Evolutionary conservation across 2,797 vertebrate species (phyloP).

Genomic region (Distichodus sexfasciatus): DNA sequence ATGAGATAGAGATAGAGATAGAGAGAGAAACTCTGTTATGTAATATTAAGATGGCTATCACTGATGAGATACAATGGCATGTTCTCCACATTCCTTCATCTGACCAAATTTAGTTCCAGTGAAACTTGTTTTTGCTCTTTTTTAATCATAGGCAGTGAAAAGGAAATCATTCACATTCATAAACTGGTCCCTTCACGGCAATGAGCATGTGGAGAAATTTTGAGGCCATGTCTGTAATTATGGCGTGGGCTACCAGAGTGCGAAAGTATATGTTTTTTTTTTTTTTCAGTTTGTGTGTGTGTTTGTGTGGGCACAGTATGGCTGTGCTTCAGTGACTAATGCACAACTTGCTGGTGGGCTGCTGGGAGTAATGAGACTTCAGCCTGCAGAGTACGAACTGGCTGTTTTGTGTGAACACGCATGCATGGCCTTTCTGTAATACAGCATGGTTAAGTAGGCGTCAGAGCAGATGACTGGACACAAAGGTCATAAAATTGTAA

Average conservation of each 20-base stretch:
- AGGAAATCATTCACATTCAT: not conserved
- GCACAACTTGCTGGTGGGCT: constrained; percentile 60
- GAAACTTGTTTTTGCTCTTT: not conserved
- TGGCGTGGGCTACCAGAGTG: constrained; percentile 49
- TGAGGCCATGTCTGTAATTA: constrained; percentile 58
- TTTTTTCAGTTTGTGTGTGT: constrained; percentile 40
- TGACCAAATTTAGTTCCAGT: not conserved
- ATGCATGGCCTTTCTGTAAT: constrained; percentile 17
- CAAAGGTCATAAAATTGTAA: constrained; percentile 39
- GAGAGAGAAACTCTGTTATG: not conserved
- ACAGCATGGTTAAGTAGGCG: constrained; percentile 31
- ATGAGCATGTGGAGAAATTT: not conserved
- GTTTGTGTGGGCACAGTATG: constrained; percentile 40
- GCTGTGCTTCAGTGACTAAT: constrained; percentile 60
- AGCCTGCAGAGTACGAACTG: constrained; percentile 33
- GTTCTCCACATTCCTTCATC: not conserved
- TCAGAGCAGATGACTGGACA: constrained; percentile 45
- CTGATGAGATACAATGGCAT: not conserved
- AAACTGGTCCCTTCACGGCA: not conserved
- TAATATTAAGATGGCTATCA: not conserved
- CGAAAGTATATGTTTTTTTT: constrained; percentile 45
- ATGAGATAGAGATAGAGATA: not conserved
- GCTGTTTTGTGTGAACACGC: not conserved
- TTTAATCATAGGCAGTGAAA: not conserved
- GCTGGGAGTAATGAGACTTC: constrained; percentile 51